These are phyloP conservation scores for Minunthozetes semirufus DNA, from an alignment of 2,888 invertebrate species.

Conservation along the genomic window DNA sequence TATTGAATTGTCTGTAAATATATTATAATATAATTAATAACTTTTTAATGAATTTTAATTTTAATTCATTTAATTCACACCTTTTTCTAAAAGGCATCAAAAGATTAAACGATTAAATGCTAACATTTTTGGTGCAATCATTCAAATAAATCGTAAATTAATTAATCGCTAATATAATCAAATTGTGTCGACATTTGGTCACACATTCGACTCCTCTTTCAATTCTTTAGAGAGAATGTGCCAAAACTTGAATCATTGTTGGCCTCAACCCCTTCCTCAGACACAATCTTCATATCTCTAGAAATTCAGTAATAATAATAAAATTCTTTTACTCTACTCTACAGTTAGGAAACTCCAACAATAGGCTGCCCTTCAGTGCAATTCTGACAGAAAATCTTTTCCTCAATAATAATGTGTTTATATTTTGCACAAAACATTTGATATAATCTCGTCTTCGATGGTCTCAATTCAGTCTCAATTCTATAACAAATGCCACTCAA, in stretches of 20 bases:
- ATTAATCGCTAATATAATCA: not conserved
- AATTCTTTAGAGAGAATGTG: too few species aligned
- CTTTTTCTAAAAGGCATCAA: not conserved
- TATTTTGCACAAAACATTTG: constrained; percentile 28
- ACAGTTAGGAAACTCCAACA: too few species aligned
- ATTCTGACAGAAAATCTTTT: not conserved
- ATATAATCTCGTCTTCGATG: constrained; percentile 12
- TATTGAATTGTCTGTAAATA: not conserved
- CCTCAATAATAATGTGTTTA: constrained; percentile 13
- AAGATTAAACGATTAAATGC: constrained; percentile 12
- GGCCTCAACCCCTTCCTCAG: too few species aligned
- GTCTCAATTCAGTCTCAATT: not conserved
- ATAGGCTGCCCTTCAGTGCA: constrained; percentile 21
- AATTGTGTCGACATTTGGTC: too few species aligned
- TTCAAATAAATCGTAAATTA: not conserved
- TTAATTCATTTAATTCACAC: too few species aligned
- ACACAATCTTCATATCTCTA: too few species aligned
- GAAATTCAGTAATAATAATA: too few species aligned
- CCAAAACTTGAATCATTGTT: too few species aligned
- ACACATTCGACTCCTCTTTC: too few species aligned
- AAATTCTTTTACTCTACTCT: too few species aligned
- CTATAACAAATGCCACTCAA: constrained; percentile 17
- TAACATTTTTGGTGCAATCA: constrained; percentile 17
- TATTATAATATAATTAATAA: not conserved
- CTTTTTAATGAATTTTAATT: not conserved